Base-by-base conservation (phyloP, 2,888 invertebrate genomes). In the Phengaris arion region DNA sequence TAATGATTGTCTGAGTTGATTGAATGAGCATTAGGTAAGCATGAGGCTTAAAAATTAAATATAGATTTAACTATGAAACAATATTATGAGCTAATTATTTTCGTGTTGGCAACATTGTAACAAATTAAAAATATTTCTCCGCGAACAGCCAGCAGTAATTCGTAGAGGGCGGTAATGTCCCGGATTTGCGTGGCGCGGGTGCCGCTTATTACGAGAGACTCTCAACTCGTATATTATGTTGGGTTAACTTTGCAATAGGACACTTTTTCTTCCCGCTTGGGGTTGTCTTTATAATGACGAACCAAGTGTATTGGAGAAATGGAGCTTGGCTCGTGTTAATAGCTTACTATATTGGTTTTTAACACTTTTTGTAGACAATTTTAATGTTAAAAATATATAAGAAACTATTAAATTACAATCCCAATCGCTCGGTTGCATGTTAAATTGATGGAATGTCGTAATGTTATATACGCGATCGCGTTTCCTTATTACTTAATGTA, bases 121-220 rank as follows among this genome's bases (percentile, higher is more conserved):
- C 12, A 70, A 22, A 48, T 69, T 51, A 52, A 70, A 52, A 51
- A 51, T 9, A 51, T 52, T 70, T 70, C 22, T 15, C 3, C 72
- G 72, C 13, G 13, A 52, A 54, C 52, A 72, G 35, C 72, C 52
- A 22, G 54, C 35, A 35, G 35, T 52, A 54, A 72, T 72, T 72
- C 35, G 52, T 72, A 72, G 12, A 72, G 72, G 54, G 72, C 35
- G 72, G 72, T 72, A 72, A 72, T 72, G 54, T 72, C 72, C 35
- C 13, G 72, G 54, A 72, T 72, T 72, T 72, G 72, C 72, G 72
- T 72, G 72, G 72, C 52, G 72, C 35, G 51, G 13, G 54, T 52
- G 72, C 54, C 72, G 52, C 51, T 70, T 70, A 70, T 72, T 54
- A 72, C 54, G 35, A 72, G 68, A 68, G 72, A 35, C 35, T 35